Percentiles rank a stretch among this genome's conserved stretches.
phyloP scores from a whole-genome alignment of 2,797 vertebrate genomes.

The Eulemur coronatus region DNA sequence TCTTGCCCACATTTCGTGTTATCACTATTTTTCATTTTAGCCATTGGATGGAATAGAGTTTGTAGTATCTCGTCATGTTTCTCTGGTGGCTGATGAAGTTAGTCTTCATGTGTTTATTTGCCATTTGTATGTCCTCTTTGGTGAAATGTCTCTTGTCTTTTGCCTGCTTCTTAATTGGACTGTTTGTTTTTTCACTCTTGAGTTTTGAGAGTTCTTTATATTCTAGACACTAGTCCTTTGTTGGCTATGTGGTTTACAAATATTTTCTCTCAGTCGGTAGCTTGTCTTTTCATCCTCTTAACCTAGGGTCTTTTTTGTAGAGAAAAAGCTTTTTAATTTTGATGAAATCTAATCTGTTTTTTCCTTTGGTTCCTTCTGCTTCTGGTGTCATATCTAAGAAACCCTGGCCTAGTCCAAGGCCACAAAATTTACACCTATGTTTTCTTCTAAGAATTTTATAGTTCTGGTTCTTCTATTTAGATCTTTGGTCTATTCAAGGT shows the following conservation, averaged over 20 bases:
- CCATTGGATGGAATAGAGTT: not conserved
- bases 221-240: not conserved
- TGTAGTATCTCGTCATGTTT: not conserved
- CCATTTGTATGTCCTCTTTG: not conserved
- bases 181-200: not conserved
- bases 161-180: not conserved
- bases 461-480: not conserved
- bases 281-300: not conserved
- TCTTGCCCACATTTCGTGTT: not conserved
- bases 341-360: not conserved
- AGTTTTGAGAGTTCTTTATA: not conserved
- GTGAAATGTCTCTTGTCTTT: not conserved
- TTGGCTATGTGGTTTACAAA: not conserved
- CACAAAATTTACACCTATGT: not conserved
- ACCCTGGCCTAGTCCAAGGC: not conserved
- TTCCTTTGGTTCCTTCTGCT: not conserved
- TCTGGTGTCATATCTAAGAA: not conserved
- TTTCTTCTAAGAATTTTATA: not conserved
- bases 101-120: not conserved
- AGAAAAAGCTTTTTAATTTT: not conserved
- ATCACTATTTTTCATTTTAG: not conserved
- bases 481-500: conserved; percentile 5
- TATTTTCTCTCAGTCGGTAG: not conserved
- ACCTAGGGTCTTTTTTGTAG: not conserved
- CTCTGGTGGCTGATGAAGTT: not conserved